Evolutionary conservation across 2,888 invertebrate genomes (phyloP).

Genomic region (Heteromyza rotundicornis): DNA sequence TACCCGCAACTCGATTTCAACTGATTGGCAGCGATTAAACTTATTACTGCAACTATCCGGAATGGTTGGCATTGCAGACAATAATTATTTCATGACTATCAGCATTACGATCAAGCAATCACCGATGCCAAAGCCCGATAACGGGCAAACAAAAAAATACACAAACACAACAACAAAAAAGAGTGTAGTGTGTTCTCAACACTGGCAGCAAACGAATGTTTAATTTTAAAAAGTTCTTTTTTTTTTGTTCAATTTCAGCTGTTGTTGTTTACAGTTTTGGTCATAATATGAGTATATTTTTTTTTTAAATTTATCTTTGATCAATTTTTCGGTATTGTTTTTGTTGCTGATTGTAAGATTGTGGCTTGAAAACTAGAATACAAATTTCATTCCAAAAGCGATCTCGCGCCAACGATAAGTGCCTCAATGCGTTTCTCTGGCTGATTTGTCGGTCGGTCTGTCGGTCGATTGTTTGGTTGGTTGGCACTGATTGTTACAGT

Average conservation of each 20-base stretch:
- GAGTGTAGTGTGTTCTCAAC: background rate
- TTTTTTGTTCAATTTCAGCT: slow-evolving; percentile 16
- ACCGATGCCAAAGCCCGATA: slow-evolving; percentile 39
- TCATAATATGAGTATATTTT: background rate
- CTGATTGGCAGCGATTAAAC: background rate
- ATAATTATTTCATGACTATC: slow-evolving; percentile 8
- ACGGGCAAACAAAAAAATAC: slow-evolving; percentile 9
- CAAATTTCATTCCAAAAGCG: slow-evolving; percentile 8
- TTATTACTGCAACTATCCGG: background rate
- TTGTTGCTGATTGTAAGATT: slow-evolving; percentile 14
- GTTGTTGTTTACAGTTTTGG: background rate
- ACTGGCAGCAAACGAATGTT: background rate
- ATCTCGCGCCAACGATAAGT: background rate
- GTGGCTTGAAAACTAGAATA: background rate
- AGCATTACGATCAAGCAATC: slow-evolving; percentile 1
- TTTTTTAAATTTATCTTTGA: background rate
- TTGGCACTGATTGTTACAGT: slow-evolving; percentile 26
- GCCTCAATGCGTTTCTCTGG: background rate
- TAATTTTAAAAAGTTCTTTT: slow-evolving; percentile 1
- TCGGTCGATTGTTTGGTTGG: slow-evolving; percentile 22
- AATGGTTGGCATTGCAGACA: background rate
- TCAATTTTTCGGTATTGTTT: background rate
- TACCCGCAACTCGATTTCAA: background rate
- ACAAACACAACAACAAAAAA: background rate
- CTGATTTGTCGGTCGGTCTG: slow-evolving; percentile 5